Base-by-base conservation (phyloP, 2,113 vertebrate species). In the Nannobrachium achirus region DNA sequence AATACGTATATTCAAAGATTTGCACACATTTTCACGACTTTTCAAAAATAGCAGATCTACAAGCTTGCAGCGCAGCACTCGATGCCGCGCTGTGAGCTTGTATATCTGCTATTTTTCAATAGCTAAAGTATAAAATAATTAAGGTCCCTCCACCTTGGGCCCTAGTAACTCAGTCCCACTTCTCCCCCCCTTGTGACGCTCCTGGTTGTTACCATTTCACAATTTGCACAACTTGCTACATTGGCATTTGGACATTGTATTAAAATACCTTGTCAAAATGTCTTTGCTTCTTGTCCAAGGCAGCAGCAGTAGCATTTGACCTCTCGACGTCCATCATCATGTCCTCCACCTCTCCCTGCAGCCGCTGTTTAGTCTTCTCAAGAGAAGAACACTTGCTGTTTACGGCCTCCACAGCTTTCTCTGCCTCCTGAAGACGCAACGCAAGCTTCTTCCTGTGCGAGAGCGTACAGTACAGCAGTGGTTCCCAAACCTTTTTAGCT, bases 291-390 rank as follows among this genome's bases (percentile, higher is more conserved):
- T 62, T 62, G 59, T 62, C 59, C 44, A 62, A 9, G 20, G 20
- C 13, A 4, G 44, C 19, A 0, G 83, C 83, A 1, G 72, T 11
- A 15, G 53, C 67, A 71, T 84, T 84, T 64, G 86, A 84, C 10
- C 73, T 16, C 16, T 83, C 73, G 40, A 82, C 72, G 1, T 88
- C 83, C 7, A 84, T 72, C 83, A 86, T 84, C 8, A 84, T 74
- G 19, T 84, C 83, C 41, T 88, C 86, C 74, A 84, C 80, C 74
- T 86, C 86, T 10, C 65, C 76, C 9, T 89, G 89, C 8, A 91
- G 72, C 14, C 89, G 66, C 4, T 89, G 89, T 20, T 90, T 90
- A 0, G 85, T 90, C 83, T 89, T 90, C 76, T 90, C 89, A 73
- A 90, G 68, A 0, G 89, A 90, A 61, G 86, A 85, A 10, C 88